phyloP scores from a whole-genome alignment of 2,113 vertebrate species.

The Corydoras maculifer region DNA sequence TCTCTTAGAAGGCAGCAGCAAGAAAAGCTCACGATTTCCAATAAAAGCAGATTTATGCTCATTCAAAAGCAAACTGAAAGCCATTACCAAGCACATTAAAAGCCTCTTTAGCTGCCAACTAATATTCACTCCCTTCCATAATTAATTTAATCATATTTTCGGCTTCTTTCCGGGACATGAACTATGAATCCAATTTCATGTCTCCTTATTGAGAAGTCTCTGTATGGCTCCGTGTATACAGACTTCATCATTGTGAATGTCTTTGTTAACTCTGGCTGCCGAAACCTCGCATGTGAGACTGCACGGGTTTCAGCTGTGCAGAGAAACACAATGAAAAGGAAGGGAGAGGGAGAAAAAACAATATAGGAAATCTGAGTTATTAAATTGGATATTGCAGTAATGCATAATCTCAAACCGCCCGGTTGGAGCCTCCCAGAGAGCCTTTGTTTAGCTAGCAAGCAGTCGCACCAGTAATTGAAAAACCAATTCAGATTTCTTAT shows the following conservation, averaged over 20 bases:
- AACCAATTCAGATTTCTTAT: slow-evolving; percentile 67
- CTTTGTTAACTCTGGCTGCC: slow-evolving; percentile 55
- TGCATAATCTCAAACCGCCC: slow-evolving; percentile 67
- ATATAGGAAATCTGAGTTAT: slow-evolving; percentile 69
- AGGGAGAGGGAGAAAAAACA: slow-evolving; percentile 52
- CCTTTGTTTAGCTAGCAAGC: slow-evolving; percentile 68
- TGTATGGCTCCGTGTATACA: slow-evolving; percentile 49
- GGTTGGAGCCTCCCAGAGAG: slow-evolving; percentile 58
- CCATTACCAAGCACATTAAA: slow-evolving; percentile 56
- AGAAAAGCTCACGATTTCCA: slow-evolving; percentile 34
- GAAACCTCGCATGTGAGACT: slow-evolving; percentile 46
- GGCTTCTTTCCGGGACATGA: slow-evolving; percentile 52
- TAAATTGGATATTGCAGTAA: slow-evolving; percentile 70
- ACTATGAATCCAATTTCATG: slow-evolving; percentile 58
- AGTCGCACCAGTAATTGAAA: slow-evolving; percentile 68
- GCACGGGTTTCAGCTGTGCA: slow-evolving; percentile 55
- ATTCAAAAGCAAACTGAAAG: slow-evolving; percentile 51
- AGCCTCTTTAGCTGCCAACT: slow-evolving; percentile 50
- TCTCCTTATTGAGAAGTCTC: slow-evolving; percentile 48
- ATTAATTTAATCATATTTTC: slow-evolving; percentile 65
- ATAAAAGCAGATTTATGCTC: slow-evolving; percentile 47
- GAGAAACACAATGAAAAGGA: slow-evolving; percentile 60
- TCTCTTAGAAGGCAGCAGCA: slow-evolving; percentile 26
- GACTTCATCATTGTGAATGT: slow-evolving; percentile 53
- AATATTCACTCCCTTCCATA: slow-evolving; percentile 52